These are phyloP conservation scores for Siniperca knerii DNA, from an alignment of 2,113 vertebrate species.

Conservation along the genomic window DNA sequence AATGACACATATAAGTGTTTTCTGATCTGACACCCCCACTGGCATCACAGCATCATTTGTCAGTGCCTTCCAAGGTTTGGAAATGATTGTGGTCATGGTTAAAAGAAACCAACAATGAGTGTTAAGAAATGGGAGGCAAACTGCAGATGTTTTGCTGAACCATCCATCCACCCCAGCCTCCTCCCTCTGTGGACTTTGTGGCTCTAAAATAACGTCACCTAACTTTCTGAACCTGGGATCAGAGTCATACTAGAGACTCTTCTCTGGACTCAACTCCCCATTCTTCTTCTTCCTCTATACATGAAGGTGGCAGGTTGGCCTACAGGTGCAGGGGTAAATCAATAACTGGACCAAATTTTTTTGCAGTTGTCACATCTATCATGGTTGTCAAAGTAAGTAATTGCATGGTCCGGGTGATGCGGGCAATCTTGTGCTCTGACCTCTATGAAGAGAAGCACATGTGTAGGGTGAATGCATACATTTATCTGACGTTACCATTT, in stretches of 20 bases:
- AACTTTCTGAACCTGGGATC: constrained; percentile 27
- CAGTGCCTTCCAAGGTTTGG: neutral
- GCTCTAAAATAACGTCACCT: neutral
- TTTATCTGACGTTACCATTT: neutral
- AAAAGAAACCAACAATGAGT: neutral
- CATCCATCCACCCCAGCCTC: neutral
- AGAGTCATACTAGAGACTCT: constrained; percentile 15
- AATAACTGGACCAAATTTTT: constrained; percentile 37
- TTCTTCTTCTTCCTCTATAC: constrained; percentile 14
- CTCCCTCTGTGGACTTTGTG: neutral
- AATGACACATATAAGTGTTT: no score
- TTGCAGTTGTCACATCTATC: constrained; percentile 22
- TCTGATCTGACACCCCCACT: neutral
- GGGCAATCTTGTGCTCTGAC: neutral
- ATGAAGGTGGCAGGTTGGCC: constrained; percentile 22
- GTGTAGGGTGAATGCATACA: neutral
- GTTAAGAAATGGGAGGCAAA: neutral
- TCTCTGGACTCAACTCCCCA: neutral
- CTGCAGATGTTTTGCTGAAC: neutral
- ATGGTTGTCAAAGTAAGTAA: neutral
- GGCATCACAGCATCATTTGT: neutral
- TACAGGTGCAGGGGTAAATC: constrained; percentile 30
- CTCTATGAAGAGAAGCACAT: constrained; percentile 4
- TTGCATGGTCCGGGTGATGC: neutral
- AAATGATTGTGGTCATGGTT: neutral